Evolutionary conservation across 1,140 invertebrate species (phyloP).

Genomic region (Neotoxoptera formosana): DNA sequence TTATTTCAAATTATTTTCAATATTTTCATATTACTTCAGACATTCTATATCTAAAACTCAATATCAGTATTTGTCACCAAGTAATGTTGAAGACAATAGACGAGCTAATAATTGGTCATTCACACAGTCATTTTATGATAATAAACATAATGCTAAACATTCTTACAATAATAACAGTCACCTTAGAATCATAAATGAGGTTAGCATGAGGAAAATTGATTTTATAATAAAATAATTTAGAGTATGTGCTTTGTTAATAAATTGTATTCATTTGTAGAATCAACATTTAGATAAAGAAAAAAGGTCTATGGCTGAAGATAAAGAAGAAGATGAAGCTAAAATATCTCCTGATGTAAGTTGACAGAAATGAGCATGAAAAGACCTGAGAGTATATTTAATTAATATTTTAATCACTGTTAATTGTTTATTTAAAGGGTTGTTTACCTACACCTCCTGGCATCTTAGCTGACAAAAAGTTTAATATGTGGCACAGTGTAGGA

Average conservation of each 20-base stretch:
- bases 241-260: neutral
- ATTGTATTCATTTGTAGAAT: neutral
- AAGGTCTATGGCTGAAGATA: slow-evolving; percentile 43
- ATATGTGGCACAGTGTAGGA: slow-evolving; percentile 60
- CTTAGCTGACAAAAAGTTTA: slow-evolving; percentile 58
- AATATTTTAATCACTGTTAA: neutral
- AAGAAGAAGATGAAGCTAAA: slow-evolving; percentile 56
- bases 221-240: neutral
- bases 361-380: neutral
- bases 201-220: neutral
- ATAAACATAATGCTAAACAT: slow-evolving; percentile 49
- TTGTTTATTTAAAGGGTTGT: slow-evolving; percentile 36
- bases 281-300: slow-evolving; percentile 48
- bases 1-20: neutral
- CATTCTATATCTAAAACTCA: slow-evolving; percentile 19
- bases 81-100: slow-evolving; percentile 43
- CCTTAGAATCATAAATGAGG: slow-evolving; percentile 52
- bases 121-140: slow-evolving; percentile 41
- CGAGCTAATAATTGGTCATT: slow-evolving; percentile 43
- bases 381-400: neutral
- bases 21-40: slow-evolving; percentile 18
- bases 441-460: slow-evolving; percentile 48
- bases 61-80: slow-evolving; percentile 32
- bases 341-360: slow-evolving; percentile 52
- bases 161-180: slow-evolving; percentile 46